Conservation (phyloP, 1,140 invertebrate species). For the Tetramorium simillimum region DNA sequence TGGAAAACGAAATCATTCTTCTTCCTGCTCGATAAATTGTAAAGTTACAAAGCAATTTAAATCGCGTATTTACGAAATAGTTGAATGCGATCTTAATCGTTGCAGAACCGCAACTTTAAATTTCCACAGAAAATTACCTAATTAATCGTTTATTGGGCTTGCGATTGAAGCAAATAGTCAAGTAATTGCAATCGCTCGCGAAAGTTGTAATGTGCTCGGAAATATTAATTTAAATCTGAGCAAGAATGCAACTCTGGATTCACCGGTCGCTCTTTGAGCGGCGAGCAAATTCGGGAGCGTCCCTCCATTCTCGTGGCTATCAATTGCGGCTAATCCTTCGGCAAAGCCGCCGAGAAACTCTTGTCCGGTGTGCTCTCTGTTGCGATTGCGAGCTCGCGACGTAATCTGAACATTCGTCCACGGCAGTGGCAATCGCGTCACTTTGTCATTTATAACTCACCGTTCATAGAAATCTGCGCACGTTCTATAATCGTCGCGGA, state of each 20-base stretch:
- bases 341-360: conserved; percentile 67
- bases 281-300: conserved; percentile 65
- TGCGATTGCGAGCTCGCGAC: too few relatives aligned
- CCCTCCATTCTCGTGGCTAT: conserved; percentile 71
- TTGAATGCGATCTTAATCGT: neutral
- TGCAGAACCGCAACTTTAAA: neutral
- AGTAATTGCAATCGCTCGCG: neutral
- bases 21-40: neutral
- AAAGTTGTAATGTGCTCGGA: neutral
- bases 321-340: conserved; percentile 75
- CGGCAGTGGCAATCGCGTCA: neutral
- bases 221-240: conserved; percentile 19
- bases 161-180: neutral
- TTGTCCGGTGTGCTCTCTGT: conserved; percentile 46
- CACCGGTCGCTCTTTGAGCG: conserved; percentile 30
- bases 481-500: neutral
- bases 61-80: neutral
- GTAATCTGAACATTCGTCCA: neutral
- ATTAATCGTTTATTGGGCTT: neutral
- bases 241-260: conserved; percentile 16
- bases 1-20: neutral
- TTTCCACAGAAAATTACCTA: neutral
- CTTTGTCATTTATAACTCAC: neutral
- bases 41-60: neutral
- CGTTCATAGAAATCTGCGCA: conserved; percentile 29